Percentiles rank a stretch among this genome's conserved stretches.
Conservation (phyloP, 53 echinoderm and acorn worm species). For the Crossaster papposus region DNA sequence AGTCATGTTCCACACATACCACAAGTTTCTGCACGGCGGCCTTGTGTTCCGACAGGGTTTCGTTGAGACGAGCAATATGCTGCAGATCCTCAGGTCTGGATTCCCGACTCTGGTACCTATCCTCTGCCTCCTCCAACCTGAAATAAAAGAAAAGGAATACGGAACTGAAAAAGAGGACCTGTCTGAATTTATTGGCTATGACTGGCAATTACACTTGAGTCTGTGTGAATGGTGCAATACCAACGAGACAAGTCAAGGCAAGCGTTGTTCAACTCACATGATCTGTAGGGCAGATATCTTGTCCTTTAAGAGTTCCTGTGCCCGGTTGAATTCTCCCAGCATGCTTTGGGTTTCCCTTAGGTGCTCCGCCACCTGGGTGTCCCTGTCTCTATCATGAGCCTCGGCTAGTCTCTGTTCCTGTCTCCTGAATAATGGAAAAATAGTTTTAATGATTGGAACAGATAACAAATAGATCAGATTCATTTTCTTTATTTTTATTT, state of each 20-base stretch:
- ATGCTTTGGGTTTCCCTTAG: constrained; percentile 87
- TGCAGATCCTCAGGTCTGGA: constrained; percentile 95
- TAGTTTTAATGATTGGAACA: neutral
- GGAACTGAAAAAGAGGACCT: too few relatives aligned
- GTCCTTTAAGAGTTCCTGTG: constrained; percentile 95
- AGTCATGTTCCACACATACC: constrained; percentile 44
- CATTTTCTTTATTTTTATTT: too few relatives aligned
- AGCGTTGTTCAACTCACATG: constrained; percentile 78
- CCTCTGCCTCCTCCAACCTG: constrained; percentile 97
- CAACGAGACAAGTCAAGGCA: neutral
- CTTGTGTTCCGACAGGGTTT: constrained; percentile 83
- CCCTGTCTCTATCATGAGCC: constrained; percentile 73
- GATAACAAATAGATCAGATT: too few relatives aligned
- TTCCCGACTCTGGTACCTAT: constrained; percentile 79
- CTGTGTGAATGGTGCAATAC: too few relatives aligned
- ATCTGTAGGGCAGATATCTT: constrained; percentile 95
- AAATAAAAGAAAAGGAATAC: neutral
- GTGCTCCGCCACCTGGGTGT: constrained; percentile 75
- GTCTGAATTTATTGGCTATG: too few relatives aligned
- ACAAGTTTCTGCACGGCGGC: constrained; percentile 77
- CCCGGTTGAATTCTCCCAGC: constrained; percentile 89
- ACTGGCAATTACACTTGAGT: too few relatives aligned
- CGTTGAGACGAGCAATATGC: constrained; percentile 74
- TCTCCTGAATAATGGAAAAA: constrained; percentile 40
- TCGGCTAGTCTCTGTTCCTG: constrained; percentile 71